Base-by-base conservation (phyloP, 2,888 invertebrate species). In the Uropetala carovei region DNA sequence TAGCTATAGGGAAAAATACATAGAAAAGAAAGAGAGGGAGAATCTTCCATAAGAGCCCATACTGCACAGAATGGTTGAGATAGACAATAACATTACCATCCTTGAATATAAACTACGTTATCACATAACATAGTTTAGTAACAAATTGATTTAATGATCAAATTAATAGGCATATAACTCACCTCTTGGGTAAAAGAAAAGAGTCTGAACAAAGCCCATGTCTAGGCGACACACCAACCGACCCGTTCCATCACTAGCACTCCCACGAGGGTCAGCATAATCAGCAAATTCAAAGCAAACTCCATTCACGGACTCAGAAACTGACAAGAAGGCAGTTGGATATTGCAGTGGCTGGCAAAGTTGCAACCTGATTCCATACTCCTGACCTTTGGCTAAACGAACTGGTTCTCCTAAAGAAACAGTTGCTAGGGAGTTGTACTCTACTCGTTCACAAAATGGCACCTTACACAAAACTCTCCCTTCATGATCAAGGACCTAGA, bases 281-380 rank as follows among this genome's bases (percentile, higher is more conserved):
- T 89, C 89, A 89, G 89, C 89, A 89, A 89, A 89, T 22, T 89
- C 89, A 89, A 89, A 89, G n/a, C 18, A 64, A 43, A 89, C 56
- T 43, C 89, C 89, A 68, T 89, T 89, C 1, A 89, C 89, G 43
- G 89, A 64, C 64, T 89, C 89, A n/a, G 89, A 64, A 16, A 64
- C 89, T 64, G 89, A 89, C 89, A 89, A 68, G 64, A 64, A 89
- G 64, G 89, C 89, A n/a, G 64, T 64, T 43, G 64, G 89, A 68
- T 89, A 89, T n/a, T 89, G 89, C 0, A 89, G 68, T 18, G 89
- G 89, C 43, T 89, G 89, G 68, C 89, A 89, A 2, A 89, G 89
- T 11, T 59, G 60, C 43, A 89, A 16, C 43, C 89, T 64, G 60
- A 89, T 68, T 43, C 89, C 64, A n/a, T 89, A 89, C 18, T 89